phyloP scores from a whole-genome alignment of 2,113 vertebrate genomes.

The Silurus meridionalis region DNA sequence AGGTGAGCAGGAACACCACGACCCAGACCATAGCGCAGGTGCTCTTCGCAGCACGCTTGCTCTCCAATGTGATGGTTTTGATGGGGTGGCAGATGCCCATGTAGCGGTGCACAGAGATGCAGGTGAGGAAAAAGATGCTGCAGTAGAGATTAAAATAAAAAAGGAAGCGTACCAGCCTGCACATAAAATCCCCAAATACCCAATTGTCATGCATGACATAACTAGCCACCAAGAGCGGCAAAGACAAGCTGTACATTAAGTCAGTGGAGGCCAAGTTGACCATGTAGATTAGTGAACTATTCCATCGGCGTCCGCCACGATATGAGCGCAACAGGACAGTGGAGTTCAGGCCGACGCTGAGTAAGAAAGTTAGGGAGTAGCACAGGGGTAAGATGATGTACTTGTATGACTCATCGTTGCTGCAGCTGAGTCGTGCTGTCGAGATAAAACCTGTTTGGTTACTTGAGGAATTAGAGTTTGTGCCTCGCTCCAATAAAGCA shows the following conservation, averaged over 20 bases:
- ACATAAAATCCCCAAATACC: conserved; percentile 83
- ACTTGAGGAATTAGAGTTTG: conserved; percentile 13
- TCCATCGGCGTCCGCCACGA: conserved; percentile 69
- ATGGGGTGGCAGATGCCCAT: conserved; percentile 78
- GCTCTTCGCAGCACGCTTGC: conserved; percentile 72
- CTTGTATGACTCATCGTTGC: conserved; percentile 80
- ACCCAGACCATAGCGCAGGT: conserved; percentile 76
- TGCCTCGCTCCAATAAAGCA: conserved; percentile 1
- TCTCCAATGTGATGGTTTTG: conserved; percentile 76
- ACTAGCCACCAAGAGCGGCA: conserved; percentile 82
- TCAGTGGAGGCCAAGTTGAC: conserved; percentile 82
- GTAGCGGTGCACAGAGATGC: conserved; percentile 82
- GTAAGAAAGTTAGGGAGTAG: conserved; percentile 79
- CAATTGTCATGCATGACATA: conserved; percentile 75
- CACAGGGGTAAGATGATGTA: conserved; percentile 79
- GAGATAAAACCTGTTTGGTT: conserved; percentile 27
- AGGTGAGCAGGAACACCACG: conserved; percentile 76
- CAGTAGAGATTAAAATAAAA: conserved; percentile 86
- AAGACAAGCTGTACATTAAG: conserved; percentile 78
- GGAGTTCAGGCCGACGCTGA: conserved; percentile 77
- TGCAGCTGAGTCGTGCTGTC: conserved; percentile 60
- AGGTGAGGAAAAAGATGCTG: conserved; percentile 87
- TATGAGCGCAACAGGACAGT: conserved; percentile 76
- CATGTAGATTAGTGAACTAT: conserved; percentile 82
- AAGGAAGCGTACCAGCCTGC: conserved; percentile 79